Evolutionary conservation across 2,797 vertebrate genomes (phyloP).

Genomic region (Gymnopithys bicolor): DNA sequence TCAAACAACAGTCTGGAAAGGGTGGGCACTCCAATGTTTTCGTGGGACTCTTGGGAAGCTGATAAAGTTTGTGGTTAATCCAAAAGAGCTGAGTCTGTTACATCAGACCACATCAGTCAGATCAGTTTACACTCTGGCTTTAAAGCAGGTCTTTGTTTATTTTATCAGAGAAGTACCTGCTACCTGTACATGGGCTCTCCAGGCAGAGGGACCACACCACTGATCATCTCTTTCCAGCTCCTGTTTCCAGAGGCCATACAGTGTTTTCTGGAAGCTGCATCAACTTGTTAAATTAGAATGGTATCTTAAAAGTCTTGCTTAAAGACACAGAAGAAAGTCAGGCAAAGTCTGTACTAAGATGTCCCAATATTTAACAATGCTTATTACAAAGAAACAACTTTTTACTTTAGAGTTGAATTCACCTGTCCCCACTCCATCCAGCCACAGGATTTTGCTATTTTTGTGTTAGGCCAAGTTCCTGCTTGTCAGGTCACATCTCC

Average conservation of each 20-base stretch:
- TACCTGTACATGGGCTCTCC: conserved; percentile 16
- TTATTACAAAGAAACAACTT: neutral
- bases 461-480: neutral
- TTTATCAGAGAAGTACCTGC: conserved; percentile 48
- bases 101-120: conserved; percentile 54
- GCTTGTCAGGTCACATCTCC: neutral
- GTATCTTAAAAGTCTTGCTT: neutral
- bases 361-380: neutral
- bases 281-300: neutral
- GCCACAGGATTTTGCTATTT: neutral
- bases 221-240: neutral
- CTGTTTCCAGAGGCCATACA: rapidly evolving
- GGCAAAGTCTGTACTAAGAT: neutral
- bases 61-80: conserved; percentile 57
- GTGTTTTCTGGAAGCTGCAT: neutral
- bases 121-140: conserved; percentile 46
- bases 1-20: neutral
- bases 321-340: neutral
- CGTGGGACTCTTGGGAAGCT: conserved; percentile 12
- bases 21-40: neutral
- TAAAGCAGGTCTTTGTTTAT: conserved; percentile 44
- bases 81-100: conserved; percentile 23
- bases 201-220: conserved; percentile 3
- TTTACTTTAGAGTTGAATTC: neutral
- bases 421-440: neutral